phyloP scores from a whole-genome alignment of 2,888 invertebrate genomes.

The Diarsia rubi region DNA sequence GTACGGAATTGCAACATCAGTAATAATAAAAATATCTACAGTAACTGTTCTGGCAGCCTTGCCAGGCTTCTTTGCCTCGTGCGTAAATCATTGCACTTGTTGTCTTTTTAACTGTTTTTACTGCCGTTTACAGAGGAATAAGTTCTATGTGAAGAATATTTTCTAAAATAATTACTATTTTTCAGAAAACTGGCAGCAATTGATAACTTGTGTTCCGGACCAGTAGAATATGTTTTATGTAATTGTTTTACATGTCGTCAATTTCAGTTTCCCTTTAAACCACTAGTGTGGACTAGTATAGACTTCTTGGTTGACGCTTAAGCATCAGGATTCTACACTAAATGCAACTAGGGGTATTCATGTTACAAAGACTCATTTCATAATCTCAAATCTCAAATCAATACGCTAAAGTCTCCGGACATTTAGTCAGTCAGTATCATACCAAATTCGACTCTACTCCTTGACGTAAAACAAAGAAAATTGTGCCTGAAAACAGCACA shows the following conservation, averaged over 20 bases:
- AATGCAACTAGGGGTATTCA: background rate
- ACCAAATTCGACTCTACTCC: background rate
- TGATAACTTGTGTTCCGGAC: background rate
- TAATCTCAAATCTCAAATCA: no score
- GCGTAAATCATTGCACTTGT: slow-evolving; percentile 79
- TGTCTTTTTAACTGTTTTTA: slow-evolving; percentile 75
- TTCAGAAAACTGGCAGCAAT: background rate
- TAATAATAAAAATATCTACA: slow-evolving; percentile 71
- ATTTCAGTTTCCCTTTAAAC: background rate
- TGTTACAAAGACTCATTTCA: no score
- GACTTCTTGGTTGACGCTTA: background rate
- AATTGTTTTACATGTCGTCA: background rate
- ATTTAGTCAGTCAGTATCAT: background rate
- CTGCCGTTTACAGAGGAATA: slow-evolving; percentile 3
- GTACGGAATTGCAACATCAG: slow-evolving; percentile 55
- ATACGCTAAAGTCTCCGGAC: background rate
- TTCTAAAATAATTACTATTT: background rate
- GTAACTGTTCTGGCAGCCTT: slow-evolving; percentile 69
- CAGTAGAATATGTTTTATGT: background rate
- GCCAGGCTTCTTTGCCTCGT: slow-evolving; percentile 66
- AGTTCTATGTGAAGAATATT: slow-evolving; percentile 13
- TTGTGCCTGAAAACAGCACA: slow-evolving; percentile 49
- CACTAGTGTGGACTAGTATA: background rate
- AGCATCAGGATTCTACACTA: background rate
- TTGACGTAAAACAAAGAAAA: slow-evolving; percentile 42